Conservation (phyloP, 2,888 invertebrate genomes). For the Hirudinaria manillensis region DNA sequence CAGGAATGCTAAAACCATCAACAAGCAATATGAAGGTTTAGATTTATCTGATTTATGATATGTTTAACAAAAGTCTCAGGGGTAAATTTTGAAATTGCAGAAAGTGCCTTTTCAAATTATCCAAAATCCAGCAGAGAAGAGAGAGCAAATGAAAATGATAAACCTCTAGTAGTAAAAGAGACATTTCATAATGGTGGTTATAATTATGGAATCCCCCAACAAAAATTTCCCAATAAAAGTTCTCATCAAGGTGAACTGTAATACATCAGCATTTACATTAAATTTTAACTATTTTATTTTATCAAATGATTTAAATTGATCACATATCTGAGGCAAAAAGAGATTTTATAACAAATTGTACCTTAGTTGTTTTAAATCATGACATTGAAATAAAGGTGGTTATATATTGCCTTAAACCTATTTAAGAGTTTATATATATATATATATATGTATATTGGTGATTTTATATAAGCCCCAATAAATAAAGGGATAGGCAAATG, state of each 20-base stretch:
- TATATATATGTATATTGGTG: no score
- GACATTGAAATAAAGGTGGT: neutral
- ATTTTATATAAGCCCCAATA: no score
- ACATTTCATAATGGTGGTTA: slow-evolving; percentile 46
- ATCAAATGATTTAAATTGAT: neutral
- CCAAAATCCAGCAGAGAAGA: slow-evolving; percentile 4
- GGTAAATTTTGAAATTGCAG: no score
- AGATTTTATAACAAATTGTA: neutral
- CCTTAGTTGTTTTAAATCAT: neutral
- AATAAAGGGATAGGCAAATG: no score
- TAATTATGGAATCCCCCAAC: slow-evolving; percentile 50
- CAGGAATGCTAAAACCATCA: no score
- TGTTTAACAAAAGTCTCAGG: neutral
- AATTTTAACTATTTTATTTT: neutral
- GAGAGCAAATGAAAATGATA: slow-evolving; percentile 8
- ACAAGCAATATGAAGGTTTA: no score
- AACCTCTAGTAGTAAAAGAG: slow-evolving; percentile 39
- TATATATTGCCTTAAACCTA: no score
- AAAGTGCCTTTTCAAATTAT: neutral
- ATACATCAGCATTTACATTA: neutral
- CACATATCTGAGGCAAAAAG: neutral
- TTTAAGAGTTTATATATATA: no score
- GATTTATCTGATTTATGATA: no score
- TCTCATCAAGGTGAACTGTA: neutral
- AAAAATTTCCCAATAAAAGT: neutral